Evolutionary conservation across 2,797 vertebrate genomes (phyloP), one percentile per base, ranked within the genome.

Genomic region (Mycteria americana): DNA sequence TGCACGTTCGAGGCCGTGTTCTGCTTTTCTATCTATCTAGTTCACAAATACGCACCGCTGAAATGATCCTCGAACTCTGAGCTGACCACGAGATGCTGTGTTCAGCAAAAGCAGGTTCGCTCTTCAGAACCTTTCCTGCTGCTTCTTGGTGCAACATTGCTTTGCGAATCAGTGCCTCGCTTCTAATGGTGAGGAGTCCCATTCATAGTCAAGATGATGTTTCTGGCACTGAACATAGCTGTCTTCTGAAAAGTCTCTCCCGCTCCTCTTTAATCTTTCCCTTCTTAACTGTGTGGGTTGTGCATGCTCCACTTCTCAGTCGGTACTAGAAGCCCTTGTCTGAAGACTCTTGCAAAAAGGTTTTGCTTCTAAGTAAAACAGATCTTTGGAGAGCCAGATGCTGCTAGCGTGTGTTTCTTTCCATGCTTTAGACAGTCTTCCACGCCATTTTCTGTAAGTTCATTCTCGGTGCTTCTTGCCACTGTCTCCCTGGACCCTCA

Each of bases 381-480:
- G 35, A 22, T 80, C 51, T 77, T 82, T 50, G 45, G 41, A 60
- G 48, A 83, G 53, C 2, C 56, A 53, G 56, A 24, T 3, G 1
- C 43, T 46, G 60, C 43, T 15, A 23, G 10, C 2, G 2, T n/a
- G 23, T 18, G 7, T 16, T 24, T 75, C 45, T 64, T 54, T 59
- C 74, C 33, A 19, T 46, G 35, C 43, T 73, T 75, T 45, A 57
- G 69, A 50, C 22, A 45, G 50, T 39, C 7, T 76, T 62, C 39
- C 11, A 12, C 3, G 4, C 10, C 1, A 0, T 53, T 54, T 75
- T 54, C 50, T 46, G 1, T 33, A n/a, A 59, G 24, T 13, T 75
- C 15, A 6, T 72, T 31, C 46, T 91, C 0, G 0, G 5, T 41
- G 9, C 51, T 69, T 80, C 70, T 85, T 85, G 31, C 28, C 2